phyloP scores from a whole-genome alignment of 2,113 vertebrate genomes.

The Hylia prasina region DNA sequence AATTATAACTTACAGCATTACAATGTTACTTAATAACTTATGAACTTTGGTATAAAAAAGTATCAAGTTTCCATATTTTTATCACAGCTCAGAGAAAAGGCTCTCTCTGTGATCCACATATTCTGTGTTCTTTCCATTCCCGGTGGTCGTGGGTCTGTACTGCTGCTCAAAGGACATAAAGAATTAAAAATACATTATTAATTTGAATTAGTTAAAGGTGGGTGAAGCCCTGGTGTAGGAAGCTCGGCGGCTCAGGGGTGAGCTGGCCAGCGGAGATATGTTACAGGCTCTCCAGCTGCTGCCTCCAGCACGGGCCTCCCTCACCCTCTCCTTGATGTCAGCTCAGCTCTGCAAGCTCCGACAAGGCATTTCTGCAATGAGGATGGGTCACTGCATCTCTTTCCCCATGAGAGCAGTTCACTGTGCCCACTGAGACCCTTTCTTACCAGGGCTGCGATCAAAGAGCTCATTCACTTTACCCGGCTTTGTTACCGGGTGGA shows the following conservation, averaged over 20 bases:
- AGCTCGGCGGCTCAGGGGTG: not conserved
- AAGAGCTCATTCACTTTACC: not conserved
- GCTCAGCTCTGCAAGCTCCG: not conserved
- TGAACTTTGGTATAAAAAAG: not conserved
- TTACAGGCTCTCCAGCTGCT: not conserved
- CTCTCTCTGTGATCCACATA: not conserved
- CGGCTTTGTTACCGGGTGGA: not conserved
- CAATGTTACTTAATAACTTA: not conserved
- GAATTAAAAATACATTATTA: not conserved
- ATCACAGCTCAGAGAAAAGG: not conserved
- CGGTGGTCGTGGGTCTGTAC: accelerated
- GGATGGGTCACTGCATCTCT: conserved; percentile 20
- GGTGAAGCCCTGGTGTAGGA: not conserved
- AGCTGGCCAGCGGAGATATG: not conserved
- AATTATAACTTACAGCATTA: not conserved
- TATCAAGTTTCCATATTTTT: not conserved
- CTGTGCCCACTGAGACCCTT: not conserved
- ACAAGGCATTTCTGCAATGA: not conserved
- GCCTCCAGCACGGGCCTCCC: not conserved
- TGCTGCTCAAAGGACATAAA: not conserved
- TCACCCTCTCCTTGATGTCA: not conserved
- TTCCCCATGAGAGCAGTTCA: not conserved
- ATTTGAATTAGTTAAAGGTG: not conserved
- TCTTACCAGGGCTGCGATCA: not conserved
- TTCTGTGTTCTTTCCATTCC: not conserved